phyloP scores from a whole-genome alignment of 2,888 invertebrate genomes.

The Iselma pallidipennis region DNA sequence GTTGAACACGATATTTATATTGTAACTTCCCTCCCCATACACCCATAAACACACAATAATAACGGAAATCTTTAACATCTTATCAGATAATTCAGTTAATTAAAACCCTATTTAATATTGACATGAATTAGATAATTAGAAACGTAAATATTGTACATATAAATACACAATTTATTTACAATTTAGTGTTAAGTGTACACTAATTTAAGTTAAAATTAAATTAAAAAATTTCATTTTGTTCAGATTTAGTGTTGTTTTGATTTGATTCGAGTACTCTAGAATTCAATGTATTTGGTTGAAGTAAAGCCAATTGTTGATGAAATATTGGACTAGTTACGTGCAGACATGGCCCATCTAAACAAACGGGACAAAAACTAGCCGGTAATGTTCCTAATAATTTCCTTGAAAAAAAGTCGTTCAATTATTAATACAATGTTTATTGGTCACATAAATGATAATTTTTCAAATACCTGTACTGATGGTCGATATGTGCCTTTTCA shows the following conservation, averaged over 20 bases:
- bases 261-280: background rate
- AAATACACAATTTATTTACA: background rate
- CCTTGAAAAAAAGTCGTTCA: constrained; percentile 40
- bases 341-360: constrained; percentile 50
- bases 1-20: constrained; percentile 48
- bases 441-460: constrained; percentile 6
- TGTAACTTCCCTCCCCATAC: too few species aligned
- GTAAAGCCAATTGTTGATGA: constrained; percentile 24
- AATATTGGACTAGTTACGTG: constrained; percentile 24
- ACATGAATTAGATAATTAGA: background rate
- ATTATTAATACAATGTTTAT: constrained; percentile 11
- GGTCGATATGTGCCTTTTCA: constrained; percentile 93
- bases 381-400: constrained; percentile 52
- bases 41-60: constrained; percentile 10
- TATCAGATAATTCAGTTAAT: constrained; percentile 1
- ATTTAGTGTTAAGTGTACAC: background rate
- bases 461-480: constrained; percentile 80
- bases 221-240: background rate
- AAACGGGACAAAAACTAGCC: constrained; percentile 47
- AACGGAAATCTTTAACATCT: constrained; percentile 12
- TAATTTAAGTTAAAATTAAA: too few species aligned
- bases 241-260: background rate
- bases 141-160: too few species aligned
- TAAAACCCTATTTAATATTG: background rate
- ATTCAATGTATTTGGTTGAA: constrained; percentile 11